A percentile compares a stretch with the other conserved stretches of the same genome.
Conservation (phyloP, 2,113 vertebrate species). For the Cairina moschata region DNA sequence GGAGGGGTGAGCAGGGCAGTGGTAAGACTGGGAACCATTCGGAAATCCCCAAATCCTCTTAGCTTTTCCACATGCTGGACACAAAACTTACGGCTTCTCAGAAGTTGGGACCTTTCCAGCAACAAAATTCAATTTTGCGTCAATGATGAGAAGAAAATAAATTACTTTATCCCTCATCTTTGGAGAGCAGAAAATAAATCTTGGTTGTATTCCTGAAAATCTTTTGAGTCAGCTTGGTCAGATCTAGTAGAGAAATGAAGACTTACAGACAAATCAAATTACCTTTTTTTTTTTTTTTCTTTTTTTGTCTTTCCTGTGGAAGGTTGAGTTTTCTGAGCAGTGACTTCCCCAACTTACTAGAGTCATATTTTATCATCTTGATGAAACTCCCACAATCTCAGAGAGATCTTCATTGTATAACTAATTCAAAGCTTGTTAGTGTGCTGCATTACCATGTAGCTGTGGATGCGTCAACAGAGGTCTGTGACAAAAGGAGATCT, state of each 20-base stretch:
- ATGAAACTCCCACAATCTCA: background rate
- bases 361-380: conserved; percentile 7
- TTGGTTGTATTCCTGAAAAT: background rate
- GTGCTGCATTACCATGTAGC: background rate
- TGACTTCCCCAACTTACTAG: background rate
- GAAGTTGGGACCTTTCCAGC: background rate
- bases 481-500: background rate
- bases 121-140: background rate
- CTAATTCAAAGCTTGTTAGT: conserved; percentile 11
- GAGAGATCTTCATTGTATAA: background rate
- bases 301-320: conserved; percentile 9
- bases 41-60: background rate
- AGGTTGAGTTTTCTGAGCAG: background rate
- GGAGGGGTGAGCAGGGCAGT: background rate
- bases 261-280: background rate
- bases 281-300: background rate
- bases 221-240: background rate
- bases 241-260: background rate
- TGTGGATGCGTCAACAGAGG: background rate
- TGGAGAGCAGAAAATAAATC: background rate
- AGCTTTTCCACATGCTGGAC: background rate
- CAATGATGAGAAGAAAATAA: background rate
- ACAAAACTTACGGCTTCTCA: background rate
- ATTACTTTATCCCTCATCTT: background rate
- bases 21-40: background rate